A percentile compares a stretch with the other conserved stretches of the same genome.
Conservation (phyloP, 2,113 vertebrate species). For the Microtus montanus region DNA sequence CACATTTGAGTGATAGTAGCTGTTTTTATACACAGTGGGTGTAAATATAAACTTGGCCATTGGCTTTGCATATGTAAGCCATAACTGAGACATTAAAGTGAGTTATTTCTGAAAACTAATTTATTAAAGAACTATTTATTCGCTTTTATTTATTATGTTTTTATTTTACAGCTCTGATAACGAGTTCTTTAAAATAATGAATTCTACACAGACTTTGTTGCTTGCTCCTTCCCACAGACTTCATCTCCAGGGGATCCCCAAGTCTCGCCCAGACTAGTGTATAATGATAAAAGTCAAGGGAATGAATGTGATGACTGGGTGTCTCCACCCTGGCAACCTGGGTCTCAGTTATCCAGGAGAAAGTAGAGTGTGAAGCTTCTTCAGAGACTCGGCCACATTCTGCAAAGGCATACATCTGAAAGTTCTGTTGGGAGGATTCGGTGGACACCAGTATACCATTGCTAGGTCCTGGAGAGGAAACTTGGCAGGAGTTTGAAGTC, state of each 20-base stretch:
- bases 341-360: background rate
- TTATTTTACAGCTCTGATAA: background rate
- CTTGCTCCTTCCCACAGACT: background rate
- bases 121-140: slow-evolving; percentile 53
- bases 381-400: background rate
- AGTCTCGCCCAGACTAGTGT: no score
- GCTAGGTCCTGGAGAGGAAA: background rate
- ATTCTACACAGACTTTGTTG: background rate
- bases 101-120: slow-evolving; percentile 65
- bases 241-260: background rate
- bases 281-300: background rate
- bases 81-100: slow-evolving; percentile 69
- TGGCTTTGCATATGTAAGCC: slow-evolving; percentile 54
- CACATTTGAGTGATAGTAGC: slow-evolving; percentile 27
- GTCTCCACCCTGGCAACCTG: background rate
- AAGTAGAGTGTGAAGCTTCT: background rate
- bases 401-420: background rate
- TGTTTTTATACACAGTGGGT: slow-evolving; percentile 30
- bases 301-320: background rate
- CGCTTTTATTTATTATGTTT: background rate
- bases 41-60: slow-evolving; percentile 18
- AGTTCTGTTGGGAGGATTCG: background rate
- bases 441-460: rapidly evolving
- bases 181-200: background rate
- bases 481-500: background rate